A percentile compares a stretch with the other conserved stretches of the same genome.
Conservation (phyloP, 2,888 invertebrate species). For the Lymantria dispar region DNA sequence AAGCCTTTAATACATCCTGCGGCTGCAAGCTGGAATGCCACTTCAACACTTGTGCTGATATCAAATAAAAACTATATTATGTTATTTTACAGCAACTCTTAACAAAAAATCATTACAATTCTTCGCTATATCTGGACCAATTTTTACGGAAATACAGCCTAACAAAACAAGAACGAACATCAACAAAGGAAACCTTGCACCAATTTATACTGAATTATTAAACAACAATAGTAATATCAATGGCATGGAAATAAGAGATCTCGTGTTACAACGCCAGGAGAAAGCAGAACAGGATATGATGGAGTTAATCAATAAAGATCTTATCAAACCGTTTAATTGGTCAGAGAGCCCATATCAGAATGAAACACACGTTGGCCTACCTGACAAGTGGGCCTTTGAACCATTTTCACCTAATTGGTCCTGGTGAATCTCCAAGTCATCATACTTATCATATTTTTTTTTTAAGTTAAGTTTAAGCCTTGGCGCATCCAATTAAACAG, state of each 20-base stretch:
- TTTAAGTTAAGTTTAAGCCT: constrained; percentile 24
- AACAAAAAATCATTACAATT: constrained; percentile 47
- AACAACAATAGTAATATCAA: constrained; percentile 63
- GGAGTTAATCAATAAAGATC: constrained; percentile 56
- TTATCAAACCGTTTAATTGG: constrained; percentile 87
- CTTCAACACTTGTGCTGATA: no score
- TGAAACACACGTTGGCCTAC: constrained; percentile 86
- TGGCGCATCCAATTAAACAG: constrained; percentile 22
- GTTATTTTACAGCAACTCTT: constrained; percentile 28
- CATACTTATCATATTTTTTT: constrained; percentile 32
- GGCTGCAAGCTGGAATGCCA: no score
- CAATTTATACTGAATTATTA: constrained; percentile 68
- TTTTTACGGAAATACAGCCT: constrained; percentile 51
- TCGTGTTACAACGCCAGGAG: constrained; percentile 63
- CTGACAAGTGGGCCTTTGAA: constrained; percentile 88
- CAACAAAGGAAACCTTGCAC: constrained; percentile 69
- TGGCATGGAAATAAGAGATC: constrained; percentile 62
- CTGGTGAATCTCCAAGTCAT: constrained; percentile 70
- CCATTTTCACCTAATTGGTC: constrained; percentile 83
- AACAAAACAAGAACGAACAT: constrained; percentile 43
- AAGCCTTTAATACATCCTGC: no score
- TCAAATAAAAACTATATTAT: background rate
- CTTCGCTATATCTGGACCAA: constrained; percentile 65
- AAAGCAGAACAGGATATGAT: constrained; percentile 60
- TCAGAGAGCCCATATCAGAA: constrained; percentile 84